Evolutionary conservation across 2,113 vertebrate species (phyloP), one percentile per base, ranked within the genome.

Genomic region (Pantherophis guttatus): DNA sequence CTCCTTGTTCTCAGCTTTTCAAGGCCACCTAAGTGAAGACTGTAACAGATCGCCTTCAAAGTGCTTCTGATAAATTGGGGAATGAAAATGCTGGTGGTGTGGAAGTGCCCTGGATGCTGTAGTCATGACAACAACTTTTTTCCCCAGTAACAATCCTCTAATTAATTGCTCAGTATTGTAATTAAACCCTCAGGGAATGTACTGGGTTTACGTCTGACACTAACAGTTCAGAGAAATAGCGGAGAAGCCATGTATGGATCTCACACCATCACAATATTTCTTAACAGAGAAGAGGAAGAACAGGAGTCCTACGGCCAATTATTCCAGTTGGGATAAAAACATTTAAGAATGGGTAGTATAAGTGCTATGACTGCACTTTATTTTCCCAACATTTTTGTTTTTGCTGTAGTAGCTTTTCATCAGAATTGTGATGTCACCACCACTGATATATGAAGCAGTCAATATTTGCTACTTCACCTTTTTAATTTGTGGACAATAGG

Each of bases 101-200:
- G 75, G 75, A 81, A 81, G 33, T 44, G 33, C 75, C 75, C 75
- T 44, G 75, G 33, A 17, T 29, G 91, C 24, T 54, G 89, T 91
- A 94, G 91, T 55, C 86, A 91, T 93, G 86, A 58, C 65, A 92
- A 91, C 88, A 55, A 59, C 23, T 44, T 81, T 88, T 93, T 92
- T 58, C 5, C 5, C 10, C 86, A 39, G 90, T 90, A 86, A 55
- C 65, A 89, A 58, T 48, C 70, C 87, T 58, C 75, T 87, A 87
- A 91, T 88, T 93, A 91, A 62, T 87, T 57, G 23, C 62, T 53
- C 53, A 19, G 87, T 29, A 75, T 24, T 55, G 75, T 94, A 93
- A 92, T 94, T 93, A 93, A 93, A 93, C 52, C 94, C 90, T 90
- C 15, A 39, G 94, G 90, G 87, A 59, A 87, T 75, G 87, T 70